Conservation (phyloP, 2,113 vertebrate genomes). For the Myanophis thanlyinensis region DNA sequence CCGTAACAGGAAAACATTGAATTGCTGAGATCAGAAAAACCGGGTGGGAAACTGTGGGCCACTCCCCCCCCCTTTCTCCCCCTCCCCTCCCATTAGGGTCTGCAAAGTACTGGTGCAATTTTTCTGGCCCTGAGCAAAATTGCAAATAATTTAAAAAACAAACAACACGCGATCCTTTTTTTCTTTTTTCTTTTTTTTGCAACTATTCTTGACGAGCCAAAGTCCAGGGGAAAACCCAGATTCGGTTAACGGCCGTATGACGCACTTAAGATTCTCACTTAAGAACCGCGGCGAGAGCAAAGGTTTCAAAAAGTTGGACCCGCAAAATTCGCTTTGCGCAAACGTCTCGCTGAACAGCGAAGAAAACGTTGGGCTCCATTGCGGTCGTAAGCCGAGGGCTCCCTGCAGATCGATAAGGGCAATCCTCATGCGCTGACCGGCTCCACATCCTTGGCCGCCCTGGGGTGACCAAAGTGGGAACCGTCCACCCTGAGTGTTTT, state of each 20-base stretch:
- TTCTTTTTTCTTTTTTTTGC: fast-evolving
- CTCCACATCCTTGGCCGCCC: background rate
- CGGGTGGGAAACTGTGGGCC: background rate
- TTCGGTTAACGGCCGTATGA: no score
- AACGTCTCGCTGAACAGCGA: background rate
- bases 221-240: no score
- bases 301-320: no score
- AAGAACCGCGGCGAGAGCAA: no score
- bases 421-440: background rate
- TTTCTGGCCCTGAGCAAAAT: background rate
- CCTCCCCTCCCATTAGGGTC: no score
- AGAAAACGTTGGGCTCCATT: background rate
- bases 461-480: background rate
- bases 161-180: no score
- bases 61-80: no score
- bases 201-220: no score
- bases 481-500: background rate
- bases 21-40: background rate
- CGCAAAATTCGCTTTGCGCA: no score
- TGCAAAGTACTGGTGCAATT: background rate
- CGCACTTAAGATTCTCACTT: no score
- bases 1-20: background rate
- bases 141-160: background rate
- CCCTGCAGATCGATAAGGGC: no score
- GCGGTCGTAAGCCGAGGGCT: background rate